Base-by-base conservation (phyloP, 2,797 vertebrate species). In the Manis pentadactyla region DNA sequence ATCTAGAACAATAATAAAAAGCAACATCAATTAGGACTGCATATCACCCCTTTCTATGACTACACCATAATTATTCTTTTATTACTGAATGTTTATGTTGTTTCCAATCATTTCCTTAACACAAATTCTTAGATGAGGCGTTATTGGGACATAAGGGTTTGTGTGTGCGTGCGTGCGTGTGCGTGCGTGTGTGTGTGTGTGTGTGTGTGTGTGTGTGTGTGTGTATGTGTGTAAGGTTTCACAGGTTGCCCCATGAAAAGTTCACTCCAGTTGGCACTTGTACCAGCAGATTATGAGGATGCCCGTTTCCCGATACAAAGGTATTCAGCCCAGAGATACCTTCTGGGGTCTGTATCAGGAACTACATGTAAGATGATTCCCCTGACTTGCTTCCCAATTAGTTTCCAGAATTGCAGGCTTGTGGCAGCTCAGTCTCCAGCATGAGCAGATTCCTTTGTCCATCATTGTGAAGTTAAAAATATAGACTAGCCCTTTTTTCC, bases 31-130 rank as follows among this genome's bases (percentile, higher is more conserved):
- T 55, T 87, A 85, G 51, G 61, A 59, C 66, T 87, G 5, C 25
- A 19, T 63, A 46, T 86, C 64, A 78, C 59, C 79, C n/a, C 37
- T 59, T 95, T 77, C 79, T 77, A 12, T 75, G 66, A 51, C 37
- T 82, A 15, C 29, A 23, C 57, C 77, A 68, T 82, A 87, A 71
- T 71, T 79, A 91, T 64, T 85, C 42, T 90, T 78, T 94, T 23
- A 68, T 69, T 61, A 23, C 23, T n/a, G 42, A 21, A 42, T 49
- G 34, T 64, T 88, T 46, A 81, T 34, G 55, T 88, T 83, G 27
- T 77, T 90, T 68, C 39, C 74, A 51, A 2, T 57, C 68, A 87
- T 82, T 51, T 82, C 49, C n/a, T 57, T 75, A 92, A 82, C 21
- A 25, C 13, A 59, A 46, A 57, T 89, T 57, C 37, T 18, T 75